A percentile compares a stretch with the other conserved stretches of the same genome.
These are phyloP conservation scores for Leuctra nigra DNA, from an alignment of 2,888 invertebrate species.

Conservation along the genomic window DNA sequence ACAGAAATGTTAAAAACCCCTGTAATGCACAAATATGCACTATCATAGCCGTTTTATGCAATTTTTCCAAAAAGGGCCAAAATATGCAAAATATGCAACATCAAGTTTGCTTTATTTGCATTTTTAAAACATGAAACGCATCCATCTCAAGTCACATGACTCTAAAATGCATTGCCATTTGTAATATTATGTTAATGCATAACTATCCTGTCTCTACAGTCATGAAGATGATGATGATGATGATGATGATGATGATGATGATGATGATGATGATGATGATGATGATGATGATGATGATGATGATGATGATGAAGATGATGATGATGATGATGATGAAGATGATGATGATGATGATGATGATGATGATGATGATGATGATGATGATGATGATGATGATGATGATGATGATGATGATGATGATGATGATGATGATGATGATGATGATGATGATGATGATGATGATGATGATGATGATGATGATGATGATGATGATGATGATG, in stretches of 20 bases:
- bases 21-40: too few relatives aligned
- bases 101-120: too few relatives aligned
- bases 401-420: neutral
- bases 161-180: too few relatives aligned
- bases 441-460: neutral
- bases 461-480: neutral
- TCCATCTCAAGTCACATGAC: too few relatives aligned
- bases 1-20: too few relatives aligned
- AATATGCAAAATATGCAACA: too few relatives aligned
- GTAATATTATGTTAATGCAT: too few relatives aligned
- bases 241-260: neutral
- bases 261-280: neutral
- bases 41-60: too few relatives aligned
- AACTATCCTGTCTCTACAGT: too few relatives aligned
- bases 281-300: neutral
- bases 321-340: neutral
- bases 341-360: neutral
- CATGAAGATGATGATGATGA: neutral
- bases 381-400: neutral
- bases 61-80: too few relatives aligned
- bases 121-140: too few relatives aligned
- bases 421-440: neutral
- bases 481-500: neutral
- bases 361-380: neutral
- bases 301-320: neutral